Conservation (phyloP, 2,888 invertebrate genomes). For the Ectemnius continuus region DNA sequence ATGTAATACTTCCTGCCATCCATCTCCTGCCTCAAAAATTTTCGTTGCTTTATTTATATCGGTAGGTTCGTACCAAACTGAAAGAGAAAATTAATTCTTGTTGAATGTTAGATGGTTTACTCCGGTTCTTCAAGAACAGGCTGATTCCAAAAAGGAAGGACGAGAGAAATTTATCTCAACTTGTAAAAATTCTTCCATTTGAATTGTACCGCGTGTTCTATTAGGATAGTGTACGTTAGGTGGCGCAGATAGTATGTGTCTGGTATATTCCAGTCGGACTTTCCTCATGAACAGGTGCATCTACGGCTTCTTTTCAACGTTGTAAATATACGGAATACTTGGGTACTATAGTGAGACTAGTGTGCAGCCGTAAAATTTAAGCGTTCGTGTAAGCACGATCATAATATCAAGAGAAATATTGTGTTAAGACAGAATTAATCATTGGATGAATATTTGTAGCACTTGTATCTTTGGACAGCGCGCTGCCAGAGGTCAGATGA, state of each 20-base stretch:
- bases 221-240: not conserved
- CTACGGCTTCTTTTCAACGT: constrained; percentile 11
- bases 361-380: constrained; percentile 6
- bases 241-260: constrained; percentile 13
- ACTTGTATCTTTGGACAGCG: too few relatives aligned
- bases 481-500: constrained; percentile 82
- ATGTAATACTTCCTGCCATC: constrained; percentile 78
- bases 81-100: constrained; percentile 75
- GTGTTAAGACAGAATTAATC: too few relatives aligned
- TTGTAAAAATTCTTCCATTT: constrained; percentile 4
- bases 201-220: constrained; percentile 21
- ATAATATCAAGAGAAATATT: constrained; percentile 11
- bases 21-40: constrained; percentile 79
- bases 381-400: constrained; percentile 16
- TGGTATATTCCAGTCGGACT: not conserved
- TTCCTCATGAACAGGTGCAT: constrained; percentile 19
- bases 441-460: too few relatives aligned
- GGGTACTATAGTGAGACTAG: not conserved
- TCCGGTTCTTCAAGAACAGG: not conserved
- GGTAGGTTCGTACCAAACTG: constrained; percentile 95
- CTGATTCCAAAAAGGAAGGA: too few relatives aligned
- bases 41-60: constrained; percentile 88
- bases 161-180: not conserved
- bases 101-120: not conserved
- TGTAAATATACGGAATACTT: not conserved